phyloP scores from a whole-genome alignment of 2,888 invertebrate species.

The Aethes cnicana region DNA sequence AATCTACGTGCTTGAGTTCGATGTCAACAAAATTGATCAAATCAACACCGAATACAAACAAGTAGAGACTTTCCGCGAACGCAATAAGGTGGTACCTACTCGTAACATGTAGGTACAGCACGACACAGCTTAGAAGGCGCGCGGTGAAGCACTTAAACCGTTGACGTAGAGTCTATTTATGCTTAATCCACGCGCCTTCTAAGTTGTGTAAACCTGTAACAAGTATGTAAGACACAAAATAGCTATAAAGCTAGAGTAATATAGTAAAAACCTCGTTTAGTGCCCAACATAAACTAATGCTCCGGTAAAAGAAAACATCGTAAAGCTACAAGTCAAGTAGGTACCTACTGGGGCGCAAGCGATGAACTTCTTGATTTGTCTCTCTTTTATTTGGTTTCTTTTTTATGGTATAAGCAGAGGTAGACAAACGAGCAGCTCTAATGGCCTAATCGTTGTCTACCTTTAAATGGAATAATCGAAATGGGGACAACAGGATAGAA shows the following conservation, averaged over 20 bases:
- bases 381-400: too few species aligned
- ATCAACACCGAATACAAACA: background rate
- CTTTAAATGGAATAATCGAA: too few species aligned
- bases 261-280: constrained; percentile 71
- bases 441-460: too few species aligned
- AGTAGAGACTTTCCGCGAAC: constrained; percentile 6
- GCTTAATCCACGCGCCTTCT: too few species aligned
- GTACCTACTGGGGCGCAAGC: constrained; percentile 38
- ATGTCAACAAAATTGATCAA: constrained; percentile 24
- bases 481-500: too few species aligned
- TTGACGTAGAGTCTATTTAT: too few species aligned
- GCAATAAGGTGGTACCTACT: background rate
- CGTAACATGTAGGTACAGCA: too few species aligned
- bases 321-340: constrained; percentile 71
- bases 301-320: constrained; percentile 71
- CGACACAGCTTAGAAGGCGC: too few species aligned
- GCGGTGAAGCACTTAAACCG: too few species aligned
- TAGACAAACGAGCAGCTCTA: too few species aligned
- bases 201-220: too few species aligned
- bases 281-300: constrained; percentile 60
- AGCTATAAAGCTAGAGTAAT: constrained; percentile 58
- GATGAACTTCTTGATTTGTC: background rate
- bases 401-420: too few species aligned
- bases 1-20: constrained; percentile 25
- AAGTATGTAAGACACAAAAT: constrained; percentile 45